Evolutionary conservation across 2,888 invertebrate species (phyloP).

Genomic region (Linyphia triangularis): DNA sequence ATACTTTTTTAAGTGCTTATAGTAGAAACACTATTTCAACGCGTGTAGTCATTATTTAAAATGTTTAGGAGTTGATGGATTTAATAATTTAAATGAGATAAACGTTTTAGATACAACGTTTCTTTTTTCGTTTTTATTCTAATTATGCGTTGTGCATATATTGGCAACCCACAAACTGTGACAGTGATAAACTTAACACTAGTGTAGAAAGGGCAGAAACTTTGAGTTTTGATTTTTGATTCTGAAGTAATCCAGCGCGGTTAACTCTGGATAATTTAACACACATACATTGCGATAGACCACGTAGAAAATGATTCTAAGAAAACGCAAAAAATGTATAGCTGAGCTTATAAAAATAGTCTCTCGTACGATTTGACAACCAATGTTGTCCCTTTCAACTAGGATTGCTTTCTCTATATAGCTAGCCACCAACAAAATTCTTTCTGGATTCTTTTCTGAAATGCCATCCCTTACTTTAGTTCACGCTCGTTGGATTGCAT

Average conservation of each 20-base stretch:
- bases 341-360: conserved; percentile 76
- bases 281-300: conserved; percentile 70
- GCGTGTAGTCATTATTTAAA: neutral
- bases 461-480: conserved; percentile 45
- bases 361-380: conserved; percentile 74
- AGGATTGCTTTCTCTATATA: conserved; percentile 74
- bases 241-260: conserved; percentile 61
- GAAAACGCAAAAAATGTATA: conserved; percentile 73
- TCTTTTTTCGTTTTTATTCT: conserved; percentile 46
- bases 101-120: conserved; percentile 46
- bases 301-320: conserved; percentile 75
- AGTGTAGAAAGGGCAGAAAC: conserved; percentile 73
- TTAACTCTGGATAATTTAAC: conserved; percentile 61
- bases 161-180: conserved; percentile 52
- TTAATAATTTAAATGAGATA: conserved; percentile 39
- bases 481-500: conserved; percentile 49
- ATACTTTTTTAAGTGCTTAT: conserved; percentile 20
- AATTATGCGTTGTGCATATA: conserved; percentile 47
- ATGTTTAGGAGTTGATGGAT: conserved; percentile 7
- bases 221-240: conserved; percentile 76
- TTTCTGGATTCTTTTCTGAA: conserved; percentile 51
- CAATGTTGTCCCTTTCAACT: conserved; percentile 72
- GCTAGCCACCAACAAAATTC: conserved; percentile 60
- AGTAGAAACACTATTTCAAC: conserved; percentile 22
- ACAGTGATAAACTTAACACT: conserved; percentile 74